phyloP scores from a whole-genome alignment of 2,113 vertebrate species.

The Anser brachyrhynchus region DNA sequence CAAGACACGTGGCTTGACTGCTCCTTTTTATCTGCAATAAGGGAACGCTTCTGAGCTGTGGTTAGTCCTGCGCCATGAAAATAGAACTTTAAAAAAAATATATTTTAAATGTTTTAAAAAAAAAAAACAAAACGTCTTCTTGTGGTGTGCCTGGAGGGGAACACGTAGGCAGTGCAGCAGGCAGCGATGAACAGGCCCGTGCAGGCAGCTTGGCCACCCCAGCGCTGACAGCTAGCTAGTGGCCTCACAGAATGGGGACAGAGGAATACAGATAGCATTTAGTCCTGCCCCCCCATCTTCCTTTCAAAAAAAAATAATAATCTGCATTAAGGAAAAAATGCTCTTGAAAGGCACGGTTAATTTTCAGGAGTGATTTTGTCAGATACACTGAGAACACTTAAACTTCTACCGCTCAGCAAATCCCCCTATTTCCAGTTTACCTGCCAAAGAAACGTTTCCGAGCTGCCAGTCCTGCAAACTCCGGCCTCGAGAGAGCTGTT shows the following conservation, averaged over 20 bases:
- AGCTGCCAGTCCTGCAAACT: neutral
- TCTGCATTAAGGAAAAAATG: neutral
- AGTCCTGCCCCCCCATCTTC: neutral
- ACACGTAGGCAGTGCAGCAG: neutral
- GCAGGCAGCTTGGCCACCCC: neutral
- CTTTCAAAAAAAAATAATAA: neutral
- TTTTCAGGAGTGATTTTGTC: neutral
- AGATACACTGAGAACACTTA: fast-evolving
- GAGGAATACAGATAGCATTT: neutral
- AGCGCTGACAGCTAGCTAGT: neutral
- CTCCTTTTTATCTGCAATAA: neutral
- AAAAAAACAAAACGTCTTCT: neutral
- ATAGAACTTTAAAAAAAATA: neutral
- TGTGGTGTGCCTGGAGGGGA: neutral
- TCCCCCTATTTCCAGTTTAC: neutral
- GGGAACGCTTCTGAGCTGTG: neutral
- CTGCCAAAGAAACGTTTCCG: neutral
- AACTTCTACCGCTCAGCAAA: neutral
- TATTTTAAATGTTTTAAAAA: too few species aligned
- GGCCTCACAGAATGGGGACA: neutral
- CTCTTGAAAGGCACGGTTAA: neutral
- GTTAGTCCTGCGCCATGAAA: neutral
- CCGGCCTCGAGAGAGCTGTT: neutral
- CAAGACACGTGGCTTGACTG: neutral
- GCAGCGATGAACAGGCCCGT: neutral